These are phyloP conservation scores for human DNA, from an alignment of 2,113 vertebrate species.

Conservation along the genomic window DNA sequence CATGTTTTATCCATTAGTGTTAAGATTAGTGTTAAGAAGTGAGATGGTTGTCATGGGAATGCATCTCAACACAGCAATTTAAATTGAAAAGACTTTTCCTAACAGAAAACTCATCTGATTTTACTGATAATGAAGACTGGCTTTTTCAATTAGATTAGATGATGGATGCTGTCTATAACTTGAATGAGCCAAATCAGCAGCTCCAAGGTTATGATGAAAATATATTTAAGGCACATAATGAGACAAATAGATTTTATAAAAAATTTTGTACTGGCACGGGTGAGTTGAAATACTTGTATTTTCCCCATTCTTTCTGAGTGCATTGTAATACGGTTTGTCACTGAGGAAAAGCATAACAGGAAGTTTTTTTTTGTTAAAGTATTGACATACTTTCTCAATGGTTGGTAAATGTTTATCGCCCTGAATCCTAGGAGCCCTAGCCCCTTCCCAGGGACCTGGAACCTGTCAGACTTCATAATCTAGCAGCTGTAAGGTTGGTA, in stretches of 20 bases:
- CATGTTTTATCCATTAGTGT: background rate
- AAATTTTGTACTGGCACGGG: background rate
- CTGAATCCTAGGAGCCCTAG: background rate
- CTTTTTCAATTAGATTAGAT: conserved; percentile 13
- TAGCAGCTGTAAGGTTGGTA: background rate
- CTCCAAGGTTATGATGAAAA: conserved; percentile 1
- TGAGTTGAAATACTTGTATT: background rate
- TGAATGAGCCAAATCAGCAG: conserved; percentile 8
- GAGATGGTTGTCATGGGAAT: conserved; percentile 7
- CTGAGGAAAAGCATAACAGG: background rate
- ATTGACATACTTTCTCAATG: background rate
- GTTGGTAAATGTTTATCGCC: background rate
- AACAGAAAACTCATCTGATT: background rate
- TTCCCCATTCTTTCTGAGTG: background rate
- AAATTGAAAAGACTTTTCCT: conserved; percentile 32
- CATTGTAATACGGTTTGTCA: background rate
- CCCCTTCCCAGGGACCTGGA: too few species aligned
- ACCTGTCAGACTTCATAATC: background rate
- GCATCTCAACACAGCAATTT: background rate
- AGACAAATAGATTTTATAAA: background rate
- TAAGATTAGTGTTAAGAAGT: conserved; percentile 14
- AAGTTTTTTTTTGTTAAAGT: background rate
- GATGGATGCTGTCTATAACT: background rate
- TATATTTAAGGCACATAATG: conserved; percentile 4
- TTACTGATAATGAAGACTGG: background rate